Conservation (phyloP, 2,113 vertebrate species). For the Platysternon megacephalum region DNA sequence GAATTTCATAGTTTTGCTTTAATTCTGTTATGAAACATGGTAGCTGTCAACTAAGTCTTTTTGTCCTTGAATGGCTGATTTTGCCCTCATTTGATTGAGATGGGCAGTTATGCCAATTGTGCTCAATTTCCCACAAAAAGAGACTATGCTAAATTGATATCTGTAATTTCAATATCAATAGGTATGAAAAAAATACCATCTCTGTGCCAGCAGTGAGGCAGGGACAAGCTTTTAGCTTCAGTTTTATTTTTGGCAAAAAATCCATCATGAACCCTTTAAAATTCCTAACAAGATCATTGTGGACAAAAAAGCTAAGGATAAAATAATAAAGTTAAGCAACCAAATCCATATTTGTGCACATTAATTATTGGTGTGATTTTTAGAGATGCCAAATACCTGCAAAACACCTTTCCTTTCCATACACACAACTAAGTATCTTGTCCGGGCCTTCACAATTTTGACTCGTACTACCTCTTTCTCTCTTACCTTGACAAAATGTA, state of each 20-base stretch:
- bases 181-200: too few species aligned
- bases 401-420: background rate
- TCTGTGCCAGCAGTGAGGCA: background rate
- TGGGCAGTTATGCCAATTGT: background rate
- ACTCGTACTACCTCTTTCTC: background rate
- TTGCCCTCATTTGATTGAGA: background rate
- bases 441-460: background rate
- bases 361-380: background rate
- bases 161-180: background rate
- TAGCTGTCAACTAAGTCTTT: background rate
- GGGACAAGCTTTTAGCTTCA: background rate
- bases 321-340: background rate
- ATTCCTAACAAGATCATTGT: background rate
- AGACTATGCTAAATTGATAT: background rate
- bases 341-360: background rate
- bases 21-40: background rate
- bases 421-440: background rate
- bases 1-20: background rate
- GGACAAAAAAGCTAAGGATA: background rate
- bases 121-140: background rate
- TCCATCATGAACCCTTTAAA: background rate
- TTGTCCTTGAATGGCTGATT: background rate
- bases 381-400: background rate
- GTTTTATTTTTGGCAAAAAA: background rate
- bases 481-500: background rate